These are phyloP conservation scores for Parapristionchus giblindavisi DNA, from an alignment of 2,888 invertebrate genomes.

Conservation along the genomic window DNA sequence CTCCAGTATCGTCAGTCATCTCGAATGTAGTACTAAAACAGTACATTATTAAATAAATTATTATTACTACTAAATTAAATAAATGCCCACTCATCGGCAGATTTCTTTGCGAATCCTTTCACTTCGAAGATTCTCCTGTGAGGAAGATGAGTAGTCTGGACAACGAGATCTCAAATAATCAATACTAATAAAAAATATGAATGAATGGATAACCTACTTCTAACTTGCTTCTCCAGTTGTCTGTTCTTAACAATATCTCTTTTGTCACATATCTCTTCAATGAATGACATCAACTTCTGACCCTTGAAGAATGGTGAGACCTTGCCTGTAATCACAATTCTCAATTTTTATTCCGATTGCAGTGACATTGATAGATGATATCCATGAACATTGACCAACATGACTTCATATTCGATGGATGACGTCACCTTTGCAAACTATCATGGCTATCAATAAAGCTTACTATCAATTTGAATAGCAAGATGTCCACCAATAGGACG, in stretches of 20 bases:
- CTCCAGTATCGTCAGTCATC: slow-evolving; percentile 4
- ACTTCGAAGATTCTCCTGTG: slow-evolving; percentile 33
- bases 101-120: slow-evolving; percentile 19
- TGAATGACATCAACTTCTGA: background rate
- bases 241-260: slow-evolving; percentile 11
- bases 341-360: background rate
- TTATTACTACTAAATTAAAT: background rate
- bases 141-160: slow-evolving; percentile 32
- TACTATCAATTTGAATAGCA: slow-evolving; percentile 44
- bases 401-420: background rate
- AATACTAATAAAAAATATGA: background rate
- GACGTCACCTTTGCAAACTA: background rate
- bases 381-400: background rate
- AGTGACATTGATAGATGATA: too few relatives aligned
- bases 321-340: slow-evolving; percentile 9
- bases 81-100: slow-evolving; percentile 26
- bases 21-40: slow-evolving; percentile 4
- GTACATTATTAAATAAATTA: background rate
- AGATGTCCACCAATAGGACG: slow-evolving; percentile 35
- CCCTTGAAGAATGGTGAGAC: slow-evolving; percentile 31
- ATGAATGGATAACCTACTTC: background rate
- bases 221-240: slow-evolving; percentile 16
- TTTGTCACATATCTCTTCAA: background rate
- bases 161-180: slow-evolving; percentile 35
- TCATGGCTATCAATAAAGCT: background rate